Evolutionary conservation across 2,113 vertebrate genomes (phyloP).

Genomic region (Stigmatopora nigra): DNA sequence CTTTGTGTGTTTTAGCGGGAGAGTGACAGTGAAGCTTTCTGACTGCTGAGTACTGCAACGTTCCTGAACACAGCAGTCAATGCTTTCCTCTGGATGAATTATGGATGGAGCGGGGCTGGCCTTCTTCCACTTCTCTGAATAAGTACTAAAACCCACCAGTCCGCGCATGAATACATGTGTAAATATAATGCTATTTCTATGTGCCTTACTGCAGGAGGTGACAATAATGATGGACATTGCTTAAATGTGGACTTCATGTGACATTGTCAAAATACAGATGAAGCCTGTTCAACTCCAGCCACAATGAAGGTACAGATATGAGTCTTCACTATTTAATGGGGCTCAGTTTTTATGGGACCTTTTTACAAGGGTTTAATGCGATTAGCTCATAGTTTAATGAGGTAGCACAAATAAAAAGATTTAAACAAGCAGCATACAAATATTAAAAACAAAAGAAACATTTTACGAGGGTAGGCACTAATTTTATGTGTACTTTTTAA

Average conservation of each 20-base stretch:
- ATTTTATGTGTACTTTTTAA: too few relatives aligned
- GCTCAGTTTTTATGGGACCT: background rate
- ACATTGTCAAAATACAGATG: background rate
- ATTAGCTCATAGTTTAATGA: background rate
- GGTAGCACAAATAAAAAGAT: too few relatives aligned
- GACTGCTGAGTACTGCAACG: slow-evolving; percentile 46
- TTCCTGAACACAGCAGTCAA: slow-evolving; percentile 41
- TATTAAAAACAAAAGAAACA: too few relatives aligned
- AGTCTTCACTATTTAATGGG: background rate
- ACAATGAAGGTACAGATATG: background rate
- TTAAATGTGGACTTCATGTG: slow-evolving; percentile 14
- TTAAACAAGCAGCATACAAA: too few relatives aligned
- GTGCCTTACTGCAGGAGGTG: slow-evolving; percentile 4
- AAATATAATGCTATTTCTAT: slow-evolving; percentile 4
- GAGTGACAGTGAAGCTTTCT: slow-evolving; percentile 51
- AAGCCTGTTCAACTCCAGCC: background rate
- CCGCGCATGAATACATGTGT: slow-evolving; percentile 25
- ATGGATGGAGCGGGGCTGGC: slow-evolving; percentile 46
- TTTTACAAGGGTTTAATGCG: background rate
- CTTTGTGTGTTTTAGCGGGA: slow-evolving; percentile 11
- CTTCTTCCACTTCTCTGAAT: slow-evolving; percentile 53
- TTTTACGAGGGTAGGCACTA: too few relatives aligned
- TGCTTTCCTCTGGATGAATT: slow-evolving; percentile 57
- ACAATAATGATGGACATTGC: slow-evolving; percentile 31
- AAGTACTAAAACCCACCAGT: slow-evolving; percentile 45